A percentile compares a stretch with the other conserved stretches of the same genome.
Evolutionary conservation across 2,113 vertebrate genomes (phyloP).

Genomic region (Aegypius monachus): DNA sequence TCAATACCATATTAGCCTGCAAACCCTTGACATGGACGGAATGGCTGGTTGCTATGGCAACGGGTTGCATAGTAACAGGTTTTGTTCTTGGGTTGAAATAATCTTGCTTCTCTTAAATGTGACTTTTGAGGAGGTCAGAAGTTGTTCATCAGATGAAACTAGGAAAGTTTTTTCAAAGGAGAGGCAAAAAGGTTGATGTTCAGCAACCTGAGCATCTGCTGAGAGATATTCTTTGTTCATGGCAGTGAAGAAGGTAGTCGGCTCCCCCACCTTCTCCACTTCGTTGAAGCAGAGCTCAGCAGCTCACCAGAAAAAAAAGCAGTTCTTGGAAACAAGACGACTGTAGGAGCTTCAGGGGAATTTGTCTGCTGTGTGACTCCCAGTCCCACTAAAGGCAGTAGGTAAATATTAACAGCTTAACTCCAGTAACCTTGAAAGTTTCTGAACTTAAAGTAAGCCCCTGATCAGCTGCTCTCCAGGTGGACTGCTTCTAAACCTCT

Average conservation of each 20-base stretch:
- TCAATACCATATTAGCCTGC: neutral
- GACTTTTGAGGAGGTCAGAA: neutral
- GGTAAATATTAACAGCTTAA: conserved; percentile 7
- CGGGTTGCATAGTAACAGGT: neutral
- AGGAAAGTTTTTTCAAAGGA: neutral
- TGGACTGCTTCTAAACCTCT: neutral
- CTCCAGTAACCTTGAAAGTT: neutral
- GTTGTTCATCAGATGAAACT: neutral
- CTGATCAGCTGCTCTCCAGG: neutral
- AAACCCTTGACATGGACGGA: neutral
- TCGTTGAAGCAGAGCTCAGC: neutral
- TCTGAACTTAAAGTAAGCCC: neutral
- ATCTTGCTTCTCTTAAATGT: neutral
- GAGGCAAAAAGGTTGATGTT: neutral
- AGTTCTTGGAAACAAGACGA: neutral
- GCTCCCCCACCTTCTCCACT: neutral
- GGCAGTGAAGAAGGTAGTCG: neutral
- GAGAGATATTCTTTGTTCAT: neutral
- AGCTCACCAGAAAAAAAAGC: neutral
- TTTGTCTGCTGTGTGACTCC: neutral
- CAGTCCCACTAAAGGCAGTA: neutral
- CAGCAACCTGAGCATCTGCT: neutral
- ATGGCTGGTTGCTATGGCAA: neutral
- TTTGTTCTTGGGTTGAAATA: neutral
- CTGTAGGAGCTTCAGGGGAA: neutral